A percentile compares a stretch with the other conserved stretches of the same genome.
phyloP scores from a whole-genome alignment of 2,888 invertebrate genomes.

The Drosophila neutralis region DNA sequence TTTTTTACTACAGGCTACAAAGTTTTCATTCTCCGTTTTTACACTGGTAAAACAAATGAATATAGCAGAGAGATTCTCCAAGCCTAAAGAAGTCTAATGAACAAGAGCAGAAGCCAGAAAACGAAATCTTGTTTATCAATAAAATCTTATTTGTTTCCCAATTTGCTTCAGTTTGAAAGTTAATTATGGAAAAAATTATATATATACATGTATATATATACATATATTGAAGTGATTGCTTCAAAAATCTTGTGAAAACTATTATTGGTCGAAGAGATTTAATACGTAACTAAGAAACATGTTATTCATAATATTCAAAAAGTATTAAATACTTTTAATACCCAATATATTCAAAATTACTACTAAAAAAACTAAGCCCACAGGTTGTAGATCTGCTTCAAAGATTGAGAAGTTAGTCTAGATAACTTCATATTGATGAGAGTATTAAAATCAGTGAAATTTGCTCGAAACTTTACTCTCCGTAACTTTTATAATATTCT shows the following conservation, averaged over 20 bases:
- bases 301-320: neutral
- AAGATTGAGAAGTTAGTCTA: neutral
- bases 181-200: neutral
- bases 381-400: neutral
- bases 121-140: too few species aligned
- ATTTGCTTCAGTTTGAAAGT: neutral
- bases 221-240: too few species aligned
- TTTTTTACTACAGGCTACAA: conserved; percentile 65
- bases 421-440: neutral
- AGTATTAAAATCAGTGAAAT: neutral
- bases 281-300: neutral
- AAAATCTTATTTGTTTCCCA: neutral
- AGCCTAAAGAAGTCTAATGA: conserved; percentile 2
- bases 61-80: conserved; percentile 62
- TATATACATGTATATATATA: too few species aligned
- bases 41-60: conserved; percentile 79
- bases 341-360: neutral
- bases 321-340: neutral
- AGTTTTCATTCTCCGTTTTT: conserved; percentile 79
- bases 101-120: too few species aligned
- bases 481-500: neutral
- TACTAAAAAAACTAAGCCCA: neutral
- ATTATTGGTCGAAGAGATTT: too few species aligned
- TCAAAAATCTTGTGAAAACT: too few species aligned
- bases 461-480: neutral